phyloP scores from a whole-genome alignment of 2,113 vertebrate species.

The Merops nubicus region DNA sequence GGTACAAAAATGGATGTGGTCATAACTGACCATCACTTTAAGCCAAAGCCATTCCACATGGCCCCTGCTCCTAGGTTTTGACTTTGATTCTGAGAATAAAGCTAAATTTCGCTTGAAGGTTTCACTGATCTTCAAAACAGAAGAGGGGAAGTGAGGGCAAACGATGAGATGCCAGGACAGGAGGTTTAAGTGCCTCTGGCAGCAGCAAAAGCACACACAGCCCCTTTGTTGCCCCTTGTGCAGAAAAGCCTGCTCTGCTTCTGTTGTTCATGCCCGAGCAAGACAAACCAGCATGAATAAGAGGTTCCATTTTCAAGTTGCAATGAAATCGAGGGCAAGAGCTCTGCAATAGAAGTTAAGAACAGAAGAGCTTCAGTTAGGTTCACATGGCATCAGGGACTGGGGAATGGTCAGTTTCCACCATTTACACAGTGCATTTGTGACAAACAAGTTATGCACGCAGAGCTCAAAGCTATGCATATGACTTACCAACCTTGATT shows the following conservation, averaged over 20 bases:
- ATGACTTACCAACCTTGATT: neutral
- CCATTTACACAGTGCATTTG: neutral
- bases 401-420: neutral
- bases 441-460: neutral
- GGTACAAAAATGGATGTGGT: neutral
- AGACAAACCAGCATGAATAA: neutral
- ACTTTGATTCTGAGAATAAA: neutral
- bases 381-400: neutral
- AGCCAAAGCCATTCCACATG: neutral
- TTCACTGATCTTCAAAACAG: neutral
- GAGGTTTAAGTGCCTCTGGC: neutral
- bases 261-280: neutral
- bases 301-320: neutral
- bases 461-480: neutral
- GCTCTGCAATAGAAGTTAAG: neutral
- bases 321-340: neutral
- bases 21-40: neutral
- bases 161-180: neutral
- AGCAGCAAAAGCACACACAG: neutral
- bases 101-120: neutral
- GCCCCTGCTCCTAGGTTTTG: neutral
- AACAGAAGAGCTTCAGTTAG: neutral
- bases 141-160: neutral
- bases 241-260: neutral
- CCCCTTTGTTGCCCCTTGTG: neutral